Evolutionary conservation across 2,113 vertebrate genomes (phyloP).

Genomic region (Rallus limicola): DNA sequence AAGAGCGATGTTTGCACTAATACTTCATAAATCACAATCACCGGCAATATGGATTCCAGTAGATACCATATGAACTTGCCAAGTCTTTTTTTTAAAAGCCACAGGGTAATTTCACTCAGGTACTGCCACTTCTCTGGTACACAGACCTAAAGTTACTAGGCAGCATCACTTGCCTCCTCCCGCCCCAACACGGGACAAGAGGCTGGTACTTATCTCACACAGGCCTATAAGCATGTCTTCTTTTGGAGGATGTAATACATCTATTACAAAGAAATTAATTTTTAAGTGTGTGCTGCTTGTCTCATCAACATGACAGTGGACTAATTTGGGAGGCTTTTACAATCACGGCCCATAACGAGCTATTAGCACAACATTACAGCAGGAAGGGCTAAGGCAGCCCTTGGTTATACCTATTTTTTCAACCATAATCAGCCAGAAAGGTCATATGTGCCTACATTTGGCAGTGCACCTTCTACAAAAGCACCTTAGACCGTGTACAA

Average conservation of each 20-base stretch:
- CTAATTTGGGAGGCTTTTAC: background rate
- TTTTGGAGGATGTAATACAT: background rate
- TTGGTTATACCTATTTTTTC: background rate
- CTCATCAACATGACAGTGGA: background rate
- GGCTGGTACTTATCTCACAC: background rate
- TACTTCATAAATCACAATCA: background rate
- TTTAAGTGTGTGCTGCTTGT: background rate
- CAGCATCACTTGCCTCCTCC: background rate
- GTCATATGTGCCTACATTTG: background rate
- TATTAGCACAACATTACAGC: background rate
- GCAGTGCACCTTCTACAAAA: background rate
- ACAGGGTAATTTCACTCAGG: background rate
- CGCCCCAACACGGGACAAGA: background rate
- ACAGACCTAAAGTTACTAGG: background rate
- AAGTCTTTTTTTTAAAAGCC: background rate
- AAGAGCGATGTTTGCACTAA: background rate
- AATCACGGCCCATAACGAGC: background rate
- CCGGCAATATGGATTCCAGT: background rate
- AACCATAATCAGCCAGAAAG: background rate
- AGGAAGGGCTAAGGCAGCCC: background rate
- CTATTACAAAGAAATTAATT: fast-evolving
- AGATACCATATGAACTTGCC: background rate
- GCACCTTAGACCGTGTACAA: no score
- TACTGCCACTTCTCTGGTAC: background rate
- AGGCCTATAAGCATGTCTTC: background rate